Conservation (phyloP, 1,140 invertebrate species). For the Caenorhabditis briggsae region DNA sequence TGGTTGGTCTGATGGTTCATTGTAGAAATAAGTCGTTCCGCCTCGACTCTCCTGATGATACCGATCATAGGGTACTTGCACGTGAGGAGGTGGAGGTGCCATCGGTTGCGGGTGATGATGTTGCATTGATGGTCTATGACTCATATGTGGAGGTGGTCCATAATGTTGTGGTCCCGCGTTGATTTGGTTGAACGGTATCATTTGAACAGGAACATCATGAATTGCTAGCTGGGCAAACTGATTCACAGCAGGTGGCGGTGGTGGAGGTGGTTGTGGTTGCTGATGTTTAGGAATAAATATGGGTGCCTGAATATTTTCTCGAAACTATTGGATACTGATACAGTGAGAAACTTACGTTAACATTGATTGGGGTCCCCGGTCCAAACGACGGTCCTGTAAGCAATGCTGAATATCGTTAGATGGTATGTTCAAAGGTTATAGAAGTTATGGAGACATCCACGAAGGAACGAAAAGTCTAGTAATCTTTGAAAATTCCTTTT, state of each 20-base stretch:
- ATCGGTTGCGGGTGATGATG: neutral
- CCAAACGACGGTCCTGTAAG: constrained; percentile 44
- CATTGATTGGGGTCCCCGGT: constrained; percentile 20
- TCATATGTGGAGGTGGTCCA: neutral
- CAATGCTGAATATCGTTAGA: neutral
- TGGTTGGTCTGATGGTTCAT: constrained; percentile 17
- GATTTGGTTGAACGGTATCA: constrained; percentile 16
- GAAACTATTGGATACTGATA: neutral
- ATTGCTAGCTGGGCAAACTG: constrained; percentile 41
- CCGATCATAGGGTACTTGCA: neutral
- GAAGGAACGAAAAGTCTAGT: no score
- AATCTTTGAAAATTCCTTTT: no score
- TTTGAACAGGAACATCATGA: constrained; percentile 34
- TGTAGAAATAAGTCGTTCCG: constrained; percentile 57
- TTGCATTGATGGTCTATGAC: neutral
- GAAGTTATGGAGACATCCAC: no score
- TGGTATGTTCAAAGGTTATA: neutral
- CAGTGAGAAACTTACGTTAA: neutral
- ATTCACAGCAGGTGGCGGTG: neutral
- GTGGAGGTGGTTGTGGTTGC: constrained; percentile 3
- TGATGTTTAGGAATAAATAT: constrained; percentile 30
- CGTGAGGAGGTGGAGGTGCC: neutral
- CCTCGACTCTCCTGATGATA: constrained; percentile 51
- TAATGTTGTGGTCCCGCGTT: neutral
- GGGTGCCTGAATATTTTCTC: neutral